Evolutionary conservation across 2,113 vertebrate species (phyloP), one percentile per base, ranked within the genome.

Genomic region (Hystrix brachyura): DNA sequence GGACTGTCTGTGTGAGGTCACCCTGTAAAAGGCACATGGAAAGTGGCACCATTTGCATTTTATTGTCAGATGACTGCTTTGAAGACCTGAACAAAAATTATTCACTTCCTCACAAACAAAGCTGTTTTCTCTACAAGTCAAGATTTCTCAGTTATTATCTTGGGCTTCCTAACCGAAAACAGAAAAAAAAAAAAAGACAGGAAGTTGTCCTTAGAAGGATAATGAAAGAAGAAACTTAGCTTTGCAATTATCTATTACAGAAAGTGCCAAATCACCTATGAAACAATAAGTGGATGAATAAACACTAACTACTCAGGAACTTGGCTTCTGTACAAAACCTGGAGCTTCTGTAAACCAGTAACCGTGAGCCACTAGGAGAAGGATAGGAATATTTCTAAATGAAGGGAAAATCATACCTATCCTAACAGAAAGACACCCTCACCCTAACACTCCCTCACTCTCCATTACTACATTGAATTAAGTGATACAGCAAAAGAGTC

Each of bases 211-310:
- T 82, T 72, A 64, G 51, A 86, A 94, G 11, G 21, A 90, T 69
- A 97, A 94, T 51, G 76, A 71, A 81, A 51, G 83, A 93, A 87
- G 94, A 96, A 95, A 80, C 29, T 91, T 79, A 87, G 27, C 74
- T 32, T 78, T 51, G 12, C 62, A 87, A 95, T 95, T 90, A 85
- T 83, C 79, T 94, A 18, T 93, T 90, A 46, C 0, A 23, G 25
- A 78, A 92, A 48, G 59, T 91, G 79, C 88, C 81, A 87, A 89
- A 86, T 91, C 46, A 90, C 74, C 65, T 87, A 59, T 74, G 78
- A 96, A 94, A 72, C 46, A 90, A 53, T 65, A 92, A 94, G 69
- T 64, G 43, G 21, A 3, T 90, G 53, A 95, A 92, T 78, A 94
- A 94, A 87, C 21, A 71, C 3, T 60, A 71, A 51, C 46, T 69